Evolutionary conservation across 2,113 vertebrate species (phyloP).

Genomic region (Xiphorhynchus elegans): DNA sequence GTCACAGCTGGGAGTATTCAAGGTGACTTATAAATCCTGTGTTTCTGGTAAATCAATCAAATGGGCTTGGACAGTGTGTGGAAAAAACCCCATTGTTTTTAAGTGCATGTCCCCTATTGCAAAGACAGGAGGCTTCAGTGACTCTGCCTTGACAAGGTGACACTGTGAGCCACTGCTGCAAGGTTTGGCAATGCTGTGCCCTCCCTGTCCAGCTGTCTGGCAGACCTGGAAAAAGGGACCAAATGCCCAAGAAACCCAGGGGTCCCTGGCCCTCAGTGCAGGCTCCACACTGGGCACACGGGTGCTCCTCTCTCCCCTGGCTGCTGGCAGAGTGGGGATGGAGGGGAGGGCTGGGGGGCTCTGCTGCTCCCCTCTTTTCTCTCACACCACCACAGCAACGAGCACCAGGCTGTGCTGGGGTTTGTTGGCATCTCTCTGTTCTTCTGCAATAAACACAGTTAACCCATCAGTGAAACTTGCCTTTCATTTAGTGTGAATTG

Average conservation of each 20-base stretch:
- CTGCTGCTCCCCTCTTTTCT: not conserved
- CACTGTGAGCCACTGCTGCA: not conserved
- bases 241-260: too few species aligned
- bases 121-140: not conserved
- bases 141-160: not conserved
- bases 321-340: not conserved
- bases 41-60: not conserved
- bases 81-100: rapidly evolving
- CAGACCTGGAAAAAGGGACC: not conserved
- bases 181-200: rapidly evolving
- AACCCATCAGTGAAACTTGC: not conserved
- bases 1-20: not conserved
- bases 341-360: not conserved
- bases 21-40: not conserved
- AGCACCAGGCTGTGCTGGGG: rapidly evolving
- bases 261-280: not conserved
- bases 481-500: not conserved
- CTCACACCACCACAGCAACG: rapidly evolving
- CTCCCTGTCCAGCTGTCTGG: rapidly evolving
- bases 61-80: rapidly evolving
- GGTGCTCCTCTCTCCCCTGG: not conserved
- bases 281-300: rapidly evolving
- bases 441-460: not conserved
- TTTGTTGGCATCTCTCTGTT: not conserved
- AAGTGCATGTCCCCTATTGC: not conserved